Evolutionary conservation across 2,113 vertebrate species (phyloP).

Genomic region (Pholis gunnellus): DNA sequence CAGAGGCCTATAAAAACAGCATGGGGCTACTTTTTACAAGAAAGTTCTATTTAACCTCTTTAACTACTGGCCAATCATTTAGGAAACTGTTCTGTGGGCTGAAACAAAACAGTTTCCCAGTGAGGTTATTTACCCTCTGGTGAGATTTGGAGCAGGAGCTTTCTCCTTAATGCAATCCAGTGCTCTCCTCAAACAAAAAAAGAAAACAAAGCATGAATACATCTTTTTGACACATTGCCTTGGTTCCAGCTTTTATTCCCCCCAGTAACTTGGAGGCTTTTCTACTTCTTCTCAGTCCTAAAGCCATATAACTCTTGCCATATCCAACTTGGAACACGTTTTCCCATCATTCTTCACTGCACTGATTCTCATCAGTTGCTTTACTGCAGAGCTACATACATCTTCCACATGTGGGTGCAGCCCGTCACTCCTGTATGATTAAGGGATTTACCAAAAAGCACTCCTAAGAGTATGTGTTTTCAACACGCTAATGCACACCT

Average conservation of each 20-base stretch:
- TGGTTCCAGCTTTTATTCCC: constrained; percentile 37
- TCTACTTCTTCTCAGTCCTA: constrained; percentile 23
- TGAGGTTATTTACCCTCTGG: constrained; percentile 55
- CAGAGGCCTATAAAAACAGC: constrained; percentile 66
- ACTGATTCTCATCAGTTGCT: constrained; percentile 18
- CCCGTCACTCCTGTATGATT: neutral
- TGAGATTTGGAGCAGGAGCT: constrained; percentile 53
- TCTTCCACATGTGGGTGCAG: constrained; percentile 28
- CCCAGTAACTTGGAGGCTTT: constrained; percentile 34
- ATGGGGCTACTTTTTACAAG: constrained; percentile 53
- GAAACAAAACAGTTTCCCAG: constrained; percentile 71
- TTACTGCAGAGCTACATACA: constrained; percentile 27
- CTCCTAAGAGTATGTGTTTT: constrained; percentile 35
- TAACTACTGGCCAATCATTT: constrained; percentile 70
- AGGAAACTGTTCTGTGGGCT: constrained; percentile 60
- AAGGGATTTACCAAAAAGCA: constrained; percentile 24
- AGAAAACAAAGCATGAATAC: constrained; percentile 53
- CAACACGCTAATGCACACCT: constrained; percentile 5
- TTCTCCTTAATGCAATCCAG: constrained; percentile 67
- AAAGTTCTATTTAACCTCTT: constrained; percentile 70
- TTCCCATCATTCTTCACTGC: constrained; percentile 42
- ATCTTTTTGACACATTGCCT: constrained; percentile 62
- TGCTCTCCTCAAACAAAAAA: constrained; percentile 35
- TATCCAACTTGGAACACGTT: constrained; percentile 49
- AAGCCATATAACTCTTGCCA: constrained; percentile 4